Evolutionary conservation across 1,140 invertebrate genomes (phyloP).

Genomic region (Aleiodes sp.): DNA sequence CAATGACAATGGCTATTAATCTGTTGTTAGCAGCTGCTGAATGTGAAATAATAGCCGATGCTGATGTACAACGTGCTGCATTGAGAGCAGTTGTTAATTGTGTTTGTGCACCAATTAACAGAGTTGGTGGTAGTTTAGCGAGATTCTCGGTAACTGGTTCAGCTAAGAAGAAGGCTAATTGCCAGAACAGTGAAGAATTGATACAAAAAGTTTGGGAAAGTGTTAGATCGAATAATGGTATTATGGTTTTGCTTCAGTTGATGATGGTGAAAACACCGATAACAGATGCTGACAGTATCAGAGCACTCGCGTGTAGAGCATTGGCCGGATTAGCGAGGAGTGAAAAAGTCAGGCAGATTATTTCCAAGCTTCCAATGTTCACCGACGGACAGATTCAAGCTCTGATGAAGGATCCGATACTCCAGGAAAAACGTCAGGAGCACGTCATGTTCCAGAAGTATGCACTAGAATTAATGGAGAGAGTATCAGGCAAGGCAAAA

Average conservation of each 20-base stretch:
- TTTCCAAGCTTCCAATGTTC: constrained; percentile 95
- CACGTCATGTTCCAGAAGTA: constrained; percentile 97
- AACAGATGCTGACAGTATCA: constrained; percentile 94
- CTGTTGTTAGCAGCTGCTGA: constrained; percentile 87
- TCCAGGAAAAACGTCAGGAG: constrained; percentile 95
- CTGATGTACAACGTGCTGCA: constrained; percentile 92
- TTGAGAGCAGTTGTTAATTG: constrained; percentile 90
- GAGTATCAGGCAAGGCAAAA: constrained; percentile 91
- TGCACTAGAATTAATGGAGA: constrained; percentile 89
- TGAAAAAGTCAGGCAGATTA: constrained; percentile 92
- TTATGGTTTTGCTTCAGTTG: constrained; percentile 87
- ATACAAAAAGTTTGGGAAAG: constrained; percentile 93
- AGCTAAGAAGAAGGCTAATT: constrained; percentile 77
- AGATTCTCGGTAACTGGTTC: constrained; percentile 73
- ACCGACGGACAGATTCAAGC: constrained; percentile 91
- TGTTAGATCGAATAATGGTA: constrained; percentile 93
- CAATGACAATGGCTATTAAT: constrained; percentile 77
- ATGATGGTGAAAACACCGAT: constrained; percentile 94
- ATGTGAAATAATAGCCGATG: constrained; percentile 87
- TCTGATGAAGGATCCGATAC: constrained; percentile 94
- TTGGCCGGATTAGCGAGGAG: constrained; percentile 91
- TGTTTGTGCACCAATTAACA: constrained; percentile 87
- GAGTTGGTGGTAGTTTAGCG: constrained; percentile 73
- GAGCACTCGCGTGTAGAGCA: constrained; percentile 90
- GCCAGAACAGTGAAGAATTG: constrained; percentile 83